A percentile compares a stretch with the other conserved stretches of the same genome.
phyloP scores from a whole-genome alignment of 2,797 vertebrate species.

The Psittacula derbiana region DNA sequence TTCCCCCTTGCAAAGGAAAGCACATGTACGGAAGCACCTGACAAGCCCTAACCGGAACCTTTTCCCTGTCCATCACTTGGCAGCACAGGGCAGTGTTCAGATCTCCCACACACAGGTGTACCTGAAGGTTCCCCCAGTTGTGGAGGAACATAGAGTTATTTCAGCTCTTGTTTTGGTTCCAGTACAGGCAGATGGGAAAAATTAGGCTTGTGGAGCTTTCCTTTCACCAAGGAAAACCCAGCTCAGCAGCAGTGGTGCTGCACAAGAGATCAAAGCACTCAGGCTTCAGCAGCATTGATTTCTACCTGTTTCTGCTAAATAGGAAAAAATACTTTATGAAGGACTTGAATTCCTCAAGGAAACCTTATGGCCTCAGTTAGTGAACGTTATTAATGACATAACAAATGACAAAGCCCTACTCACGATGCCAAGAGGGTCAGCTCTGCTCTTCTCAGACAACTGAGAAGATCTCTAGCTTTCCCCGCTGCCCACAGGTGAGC shows the following conservation, averaged over 20 bases:
- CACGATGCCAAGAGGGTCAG: rapidly evolving
- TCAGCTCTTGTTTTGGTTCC: not conserved
- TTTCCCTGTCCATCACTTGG: rapidly evolving
- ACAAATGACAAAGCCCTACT: not conserved
- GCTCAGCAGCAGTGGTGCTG: not conserved
- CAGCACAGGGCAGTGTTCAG: not conserved
- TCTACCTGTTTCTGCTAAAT: not conserved
- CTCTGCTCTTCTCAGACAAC: rapidly evolving
- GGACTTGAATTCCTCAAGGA: not conserved
- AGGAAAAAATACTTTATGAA: not conserved
- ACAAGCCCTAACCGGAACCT: not conserved
- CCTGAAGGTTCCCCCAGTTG: not conserved
- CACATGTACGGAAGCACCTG: rapidly evolving
- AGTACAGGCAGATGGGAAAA: rapidly evolving
- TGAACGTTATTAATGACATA: not conserved
- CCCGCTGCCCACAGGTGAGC: not conserved
- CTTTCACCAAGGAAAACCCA: not conserved
- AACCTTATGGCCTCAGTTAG: not conserved
- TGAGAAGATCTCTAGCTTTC: not conserved
- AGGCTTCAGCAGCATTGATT: not conserved
- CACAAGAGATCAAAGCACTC: not conserved
- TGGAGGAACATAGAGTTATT: rapidly evolving
- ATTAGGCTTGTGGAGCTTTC: not conserved
- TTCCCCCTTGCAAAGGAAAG: not conserved
- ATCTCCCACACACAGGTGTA: rapidly evolving